Evolutionary conservation across 2,113 vertebrate genomes (phyloP).

Genomic region (Scopus umbretta): DNA sequence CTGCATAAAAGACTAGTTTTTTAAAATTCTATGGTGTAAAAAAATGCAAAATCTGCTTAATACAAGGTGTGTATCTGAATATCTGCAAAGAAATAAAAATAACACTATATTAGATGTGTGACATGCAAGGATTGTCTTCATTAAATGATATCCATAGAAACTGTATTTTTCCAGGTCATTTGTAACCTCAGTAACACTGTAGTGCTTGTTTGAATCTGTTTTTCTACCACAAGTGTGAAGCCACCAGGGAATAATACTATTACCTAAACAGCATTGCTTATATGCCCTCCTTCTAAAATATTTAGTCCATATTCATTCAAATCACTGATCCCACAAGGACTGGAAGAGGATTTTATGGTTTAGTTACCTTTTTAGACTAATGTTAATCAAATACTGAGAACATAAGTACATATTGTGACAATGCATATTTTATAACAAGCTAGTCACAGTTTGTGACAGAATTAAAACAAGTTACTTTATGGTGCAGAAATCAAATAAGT

Average conservation of each 20-base stretch:
- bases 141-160: constrained; percentile 54
- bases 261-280: constrained; percentile 36
- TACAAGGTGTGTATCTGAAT: background rate
- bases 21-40: background rate
- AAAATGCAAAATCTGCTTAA: background rate
- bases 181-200: constrained; percentile 29
- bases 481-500: background rate
- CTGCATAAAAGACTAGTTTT: background rate
- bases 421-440: background rate
- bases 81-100: background rate
- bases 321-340: background rate
- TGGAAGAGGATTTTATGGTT: background rate
- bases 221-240: constrained; percentile 53
- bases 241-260: constrained; percentile 32
- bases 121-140: background rate
- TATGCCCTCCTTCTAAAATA: constrained; percentile 13
- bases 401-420: background rate
- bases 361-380: background rate
- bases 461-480: constrained; percentile 2
- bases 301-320: background rate
- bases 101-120: background rate
- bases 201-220: constrained; percentile 49
- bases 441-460: background rate
- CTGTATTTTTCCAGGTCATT: constrained; percentile 54
- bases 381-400: constrained; percentile 22